These are phyloP conservation scores for Oreochromis grahami DNA, from an alignment of 2,797 vertebrate species.

Conservation along the genomic window DNA sequence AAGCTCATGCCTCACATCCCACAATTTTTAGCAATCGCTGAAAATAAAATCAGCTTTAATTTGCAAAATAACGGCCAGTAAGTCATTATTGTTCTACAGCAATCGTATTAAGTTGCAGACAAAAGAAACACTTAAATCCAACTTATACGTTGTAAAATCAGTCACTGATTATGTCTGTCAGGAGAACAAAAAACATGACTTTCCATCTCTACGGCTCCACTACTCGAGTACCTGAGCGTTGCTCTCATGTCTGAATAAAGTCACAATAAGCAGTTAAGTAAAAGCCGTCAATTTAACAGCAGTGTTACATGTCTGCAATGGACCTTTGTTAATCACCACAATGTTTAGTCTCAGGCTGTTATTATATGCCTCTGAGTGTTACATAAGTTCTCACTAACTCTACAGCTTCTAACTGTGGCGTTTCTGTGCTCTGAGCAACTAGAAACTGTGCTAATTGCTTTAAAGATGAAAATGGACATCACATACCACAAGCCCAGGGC, in stretches of 20 bases:
- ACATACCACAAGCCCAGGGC: neutral
- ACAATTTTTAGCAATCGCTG: neutral
- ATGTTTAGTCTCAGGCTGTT: constrained; percentile 11
- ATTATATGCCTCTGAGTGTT: constrained; percentile 1
- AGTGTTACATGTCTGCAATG: constrained; percentile 2
- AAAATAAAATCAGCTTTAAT: neutral
- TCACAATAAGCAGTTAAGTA: neutral
- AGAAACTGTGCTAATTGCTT: constrained; percentile 13
- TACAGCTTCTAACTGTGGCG: neutral
- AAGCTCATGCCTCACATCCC: neutral
- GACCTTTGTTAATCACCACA: neutral
- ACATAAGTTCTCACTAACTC: constrained; percentile 1
- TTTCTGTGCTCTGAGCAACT: constrained; percentile 16
- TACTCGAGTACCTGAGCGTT: neutral
- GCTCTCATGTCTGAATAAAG: neutral
- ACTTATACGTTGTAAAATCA: neutral
- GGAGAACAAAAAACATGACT: neutral
- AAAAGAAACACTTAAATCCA: neutral
- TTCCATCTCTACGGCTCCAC: neutral
- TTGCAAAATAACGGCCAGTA: neutral
- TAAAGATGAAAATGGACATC: constrained; percentile 1
- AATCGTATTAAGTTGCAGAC: neutral
- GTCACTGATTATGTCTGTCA: neutral
- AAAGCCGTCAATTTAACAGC: neutral
- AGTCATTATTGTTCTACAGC: neutral